Evolutionary conservation across 2,113 vertebrate species (phyloP).

Genomic region (Catharus bicknelli): DNA sequence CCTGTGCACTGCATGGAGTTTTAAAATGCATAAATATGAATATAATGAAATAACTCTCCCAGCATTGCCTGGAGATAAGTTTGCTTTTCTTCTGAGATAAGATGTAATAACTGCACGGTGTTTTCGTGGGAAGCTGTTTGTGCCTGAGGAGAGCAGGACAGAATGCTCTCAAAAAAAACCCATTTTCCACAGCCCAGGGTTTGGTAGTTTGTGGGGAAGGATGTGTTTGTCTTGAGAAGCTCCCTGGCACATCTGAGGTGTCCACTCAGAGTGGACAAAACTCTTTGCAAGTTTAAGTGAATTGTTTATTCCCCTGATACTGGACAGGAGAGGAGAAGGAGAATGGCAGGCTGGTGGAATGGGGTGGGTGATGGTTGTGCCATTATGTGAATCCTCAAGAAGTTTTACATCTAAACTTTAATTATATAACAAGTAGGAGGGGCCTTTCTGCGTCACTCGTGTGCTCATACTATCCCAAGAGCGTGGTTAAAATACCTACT

Average conservation of each 20-base stretch:
- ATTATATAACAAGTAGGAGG: neutral
- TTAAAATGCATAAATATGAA: conserved; percentile 4
- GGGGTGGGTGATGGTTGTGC: neutral
- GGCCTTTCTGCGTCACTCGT: neutral
- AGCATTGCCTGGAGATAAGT: neutral
- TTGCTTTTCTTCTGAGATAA: neutral
- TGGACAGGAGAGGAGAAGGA: neutral
- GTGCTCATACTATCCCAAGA: neutral
- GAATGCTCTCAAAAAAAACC: neutral
- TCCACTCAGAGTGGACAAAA: neutral
- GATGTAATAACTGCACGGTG: neutral
- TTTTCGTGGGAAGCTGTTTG: neutral
- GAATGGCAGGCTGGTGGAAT: neutral
- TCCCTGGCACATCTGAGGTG: neutral
- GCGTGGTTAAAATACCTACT: neutral
- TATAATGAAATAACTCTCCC: neutral
- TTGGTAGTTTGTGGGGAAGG: neutral
- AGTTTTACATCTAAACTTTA: neutral
- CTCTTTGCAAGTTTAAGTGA: neutral
- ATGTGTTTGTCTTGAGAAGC: neutral
- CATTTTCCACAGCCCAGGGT: neutral
- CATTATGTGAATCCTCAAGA: neutral
- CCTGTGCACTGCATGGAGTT: neutral
- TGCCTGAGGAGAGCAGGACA: neutral
- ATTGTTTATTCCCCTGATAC: neutral